Percentiles rank a stretch among this genome's conserved stretches.
Conservation (phyloP, 2,797 vertebrate species). For the Glyptemys insculpta region DNA sequence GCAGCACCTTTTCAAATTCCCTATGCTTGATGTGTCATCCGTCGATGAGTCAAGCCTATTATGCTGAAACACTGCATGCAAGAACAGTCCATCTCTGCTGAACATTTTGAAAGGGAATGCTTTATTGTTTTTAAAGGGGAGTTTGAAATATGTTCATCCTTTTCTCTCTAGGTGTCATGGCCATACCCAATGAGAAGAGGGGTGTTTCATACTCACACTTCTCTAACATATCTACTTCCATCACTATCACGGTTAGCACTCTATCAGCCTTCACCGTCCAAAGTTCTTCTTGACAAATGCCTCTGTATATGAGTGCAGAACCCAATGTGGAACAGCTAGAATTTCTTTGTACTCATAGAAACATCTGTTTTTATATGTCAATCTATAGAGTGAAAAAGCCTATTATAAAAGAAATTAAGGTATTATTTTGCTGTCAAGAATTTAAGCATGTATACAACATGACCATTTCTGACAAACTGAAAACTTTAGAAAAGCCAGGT, state of each 20-base stretch:
- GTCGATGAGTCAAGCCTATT: slow-evolving; percentile 84
- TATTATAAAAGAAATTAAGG: slow-evolving; percentile 57
- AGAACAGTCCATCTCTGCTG: slow-evolving; percentile 58
- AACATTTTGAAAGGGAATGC: slow-evolving; percentile 58
- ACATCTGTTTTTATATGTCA: slow-evolving; percentile 52
- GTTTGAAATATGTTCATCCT: slow-evolving; percentile 16
- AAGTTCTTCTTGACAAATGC: neutral
- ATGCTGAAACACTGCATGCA: slow-evolving; percentile 72
- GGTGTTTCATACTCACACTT: neutral
- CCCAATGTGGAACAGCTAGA: slow-evolving; percentile 40
- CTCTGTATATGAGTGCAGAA: neutral
- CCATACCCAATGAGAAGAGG: slow-evolving; percentile 26
- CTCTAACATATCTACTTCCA: slow-evolving; percentile 26
- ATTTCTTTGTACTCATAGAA: slow-evolving; percentile 64
- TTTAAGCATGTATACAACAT: slow-evolving; percentile 34
- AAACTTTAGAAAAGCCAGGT: slow-evolving; percentile 41
- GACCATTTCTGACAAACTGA: slow-evolving; percentile 45
- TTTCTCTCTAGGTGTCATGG: slow-evolving; percentile 59
- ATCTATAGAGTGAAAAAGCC: slow-evolving; percentile 16
- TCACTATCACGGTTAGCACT: neutral
- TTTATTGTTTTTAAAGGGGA: slow-evolving; percentile 49
- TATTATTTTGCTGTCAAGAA: slow-evolving; percentile 58
- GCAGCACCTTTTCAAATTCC: slow-evolving; percentile 81
- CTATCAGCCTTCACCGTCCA: slow-evolving; percentile 12
- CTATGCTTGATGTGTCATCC: slow-evolving; percentile 83